A percentile compares a stretch with the other conserved stretches of the same genome.
These are phyloP conservation scores for Aurelia aurita complex sp. Pacific DNA, from an alignment of 30 jellyfish, hydroid and myxozoan species.

Conservation along the genomic window DNA sequence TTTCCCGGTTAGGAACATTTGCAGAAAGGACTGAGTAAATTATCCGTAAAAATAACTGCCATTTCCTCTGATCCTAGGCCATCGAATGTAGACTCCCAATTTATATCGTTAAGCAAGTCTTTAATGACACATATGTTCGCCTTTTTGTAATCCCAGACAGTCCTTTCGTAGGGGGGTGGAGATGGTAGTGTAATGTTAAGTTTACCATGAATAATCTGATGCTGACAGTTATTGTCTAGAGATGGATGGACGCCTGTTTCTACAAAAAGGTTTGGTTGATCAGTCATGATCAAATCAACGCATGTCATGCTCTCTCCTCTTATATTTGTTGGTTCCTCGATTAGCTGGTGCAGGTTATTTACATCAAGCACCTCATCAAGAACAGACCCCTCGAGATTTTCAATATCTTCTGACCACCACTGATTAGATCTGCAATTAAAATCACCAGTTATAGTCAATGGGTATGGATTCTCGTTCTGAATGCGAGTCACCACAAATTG, in stretches of 20 bases:
- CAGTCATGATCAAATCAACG: slow-evolving; percentile 43
- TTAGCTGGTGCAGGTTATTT: too few species aligned
- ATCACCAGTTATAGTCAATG: too few species aligned
- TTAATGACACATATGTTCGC: too few species aligned
- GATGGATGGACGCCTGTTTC: too few species aligned
- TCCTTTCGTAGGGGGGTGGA: slow-evolving; percentile 19
- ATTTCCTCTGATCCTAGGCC: slow-evolving; percentile 7
- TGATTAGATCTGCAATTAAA: slow-evolving; percentile 12
- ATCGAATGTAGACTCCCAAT: slow-evolving; percentile 3
- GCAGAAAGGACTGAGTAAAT: background rate
- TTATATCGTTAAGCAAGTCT: too few species aligned
- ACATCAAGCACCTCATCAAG: background rate
- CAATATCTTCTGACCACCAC: background rate
- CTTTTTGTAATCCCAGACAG: slow-evolving; percentile 8
- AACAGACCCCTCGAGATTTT: slow-evolving; percentile 28
- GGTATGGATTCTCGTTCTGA: too few species aligned
- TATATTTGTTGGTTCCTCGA: slow-evolving; percentile 26
- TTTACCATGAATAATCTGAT: background rate
- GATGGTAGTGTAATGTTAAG: slow-evolving; percentile 9
- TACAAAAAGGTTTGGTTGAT: slow-evolving; percentile 23
- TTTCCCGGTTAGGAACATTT: background rate
- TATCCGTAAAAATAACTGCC: slow-evolving; percentile 10
- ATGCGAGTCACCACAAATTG: too few species aligned
- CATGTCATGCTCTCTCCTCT: slow-evolving; percentile 46
- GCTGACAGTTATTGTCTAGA: too few species aligned